phyloP scores from a whole-genome alignment of 2,888 invertebrate genomes.

The Branchellion lobata region DNA sequence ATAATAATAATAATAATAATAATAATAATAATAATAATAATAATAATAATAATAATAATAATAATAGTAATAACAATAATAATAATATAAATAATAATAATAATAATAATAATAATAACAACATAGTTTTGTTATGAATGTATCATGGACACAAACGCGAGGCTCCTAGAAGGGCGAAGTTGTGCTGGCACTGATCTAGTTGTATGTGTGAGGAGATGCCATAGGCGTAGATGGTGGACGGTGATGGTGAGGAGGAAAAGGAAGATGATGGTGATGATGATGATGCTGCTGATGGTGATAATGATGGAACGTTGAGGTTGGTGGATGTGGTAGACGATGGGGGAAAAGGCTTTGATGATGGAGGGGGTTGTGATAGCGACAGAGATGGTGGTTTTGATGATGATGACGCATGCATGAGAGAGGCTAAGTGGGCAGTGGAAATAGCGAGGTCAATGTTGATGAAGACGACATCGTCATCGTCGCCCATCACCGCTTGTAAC shows the following conservation, averaged over 20 bases:
- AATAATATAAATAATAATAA: slow-evolving; percentile 16
- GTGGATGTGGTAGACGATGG: background rate
- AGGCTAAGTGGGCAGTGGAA: slow-evolving; percentile 58
- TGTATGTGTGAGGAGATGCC: slow-evolving; percentile 53
- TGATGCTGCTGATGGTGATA: background rate
- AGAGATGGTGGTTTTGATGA: slow-evolving; percentile 45
- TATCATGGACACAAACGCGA: slow-evolving; percentile 56
- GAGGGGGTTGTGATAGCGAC: background rate
- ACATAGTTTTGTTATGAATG: no score
- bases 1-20: no score
- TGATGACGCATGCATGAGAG: slow-evolving; percentile 54
- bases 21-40: no score
- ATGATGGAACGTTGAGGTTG: background rate
- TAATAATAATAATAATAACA: no score
- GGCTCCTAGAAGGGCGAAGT: slow-evolving; percentile 56
- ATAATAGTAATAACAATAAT: background rate
- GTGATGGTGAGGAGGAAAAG: background rate
- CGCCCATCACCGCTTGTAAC: slow-evolving; percentile 56
- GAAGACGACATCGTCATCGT: slow-evolving; percentile 59
- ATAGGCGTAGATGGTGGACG: slow-evolving; percentile 56
- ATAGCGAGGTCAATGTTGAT: slow-evolving; percentile 58
- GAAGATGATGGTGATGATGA: background rate
- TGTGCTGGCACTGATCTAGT: slow-evolving; percentile 51
- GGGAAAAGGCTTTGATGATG: no score
- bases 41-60: no score